Evolutionary conservation across 1,140 invertebrate species (phyloP).

Genomic region (Semibalanus balanoides): DNA sequence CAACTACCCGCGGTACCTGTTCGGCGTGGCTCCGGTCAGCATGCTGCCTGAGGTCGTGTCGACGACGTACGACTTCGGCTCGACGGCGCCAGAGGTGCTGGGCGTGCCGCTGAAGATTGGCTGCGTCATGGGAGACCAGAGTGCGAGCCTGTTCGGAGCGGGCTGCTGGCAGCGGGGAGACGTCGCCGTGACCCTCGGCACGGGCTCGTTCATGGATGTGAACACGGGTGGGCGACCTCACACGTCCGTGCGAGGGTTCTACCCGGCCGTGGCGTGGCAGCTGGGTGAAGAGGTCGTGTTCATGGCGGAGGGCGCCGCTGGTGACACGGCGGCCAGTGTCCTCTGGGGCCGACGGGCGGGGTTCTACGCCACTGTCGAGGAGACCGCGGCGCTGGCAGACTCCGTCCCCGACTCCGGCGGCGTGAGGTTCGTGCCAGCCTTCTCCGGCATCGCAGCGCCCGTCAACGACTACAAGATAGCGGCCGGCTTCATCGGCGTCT

Average conservation of each 20-base stretch:
- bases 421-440: conserved; percentile 81
- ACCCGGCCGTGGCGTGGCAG: conserved; percentile 7
- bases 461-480: conserved; percentile 69
- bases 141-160: conserved; percentile 81
- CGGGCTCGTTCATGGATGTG: conserved; percentile 80
- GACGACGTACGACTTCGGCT: conserved; percentile 22
- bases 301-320: conserved; percentile 7
- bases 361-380: conserved; percentile 48
- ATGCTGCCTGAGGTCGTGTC: conserved; percentile 59
- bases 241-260: conserved; percentile 46
- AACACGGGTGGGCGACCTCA: conserved; percentile 65
- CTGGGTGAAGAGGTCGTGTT: not conserved
- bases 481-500: conserved; percentile 71
- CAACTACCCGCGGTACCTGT: conserved; percentile 46
- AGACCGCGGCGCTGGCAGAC: conserved; percentile 52
- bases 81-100: conserved; percentile 29
- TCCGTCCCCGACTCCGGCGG: conserved; percentile 58
- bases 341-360: conserved; percentile 27
- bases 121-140: conserved; percentile 54
- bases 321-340: conserved; percentile 4
- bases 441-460: conserved; percentile 74
- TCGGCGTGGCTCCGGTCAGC: conserved; percentile 46
- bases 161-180: conserved; percentile 67
- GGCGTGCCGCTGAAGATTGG: conserved; percentile 54
- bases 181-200: conserved; percentile 85